Evolutionary conservation across 2,888 invertebrate genomes (phyloP).

Genomic region (Brenthis ino): DNA sequence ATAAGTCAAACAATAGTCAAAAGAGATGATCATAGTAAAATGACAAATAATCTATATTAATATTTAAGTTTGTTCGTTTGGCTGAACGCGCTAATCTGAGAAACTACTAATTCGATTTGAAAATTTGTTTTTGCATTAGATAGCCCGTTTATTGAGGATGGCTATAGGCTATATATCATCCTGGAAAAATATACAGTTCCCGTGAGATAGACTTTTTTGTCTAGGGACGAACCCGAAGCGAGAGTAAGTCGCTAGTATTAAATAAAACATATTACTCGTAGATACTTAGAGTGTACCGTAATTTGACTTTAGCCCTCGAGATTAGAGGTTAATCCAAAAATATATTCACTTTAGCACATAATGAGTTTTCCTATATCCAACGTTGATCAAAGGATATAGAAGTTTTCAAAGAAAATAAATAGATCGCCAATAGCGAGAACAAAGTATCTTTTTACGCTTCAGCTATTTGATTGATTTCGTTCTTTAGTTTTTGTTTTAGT

Average conservation of each 20-base stretch:
- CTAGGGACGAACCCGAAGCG: no score
- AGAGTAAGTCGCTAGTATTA: not conserved
- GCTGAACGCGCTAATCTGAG: no score
- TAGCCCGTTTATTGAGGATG: no score
- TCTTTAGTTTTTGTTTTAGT: conserved; percentile 13
- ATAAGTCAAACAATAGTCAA: no score
- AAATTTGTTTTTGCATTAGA: no score
- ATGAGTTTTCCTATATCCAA: conserved; percentile 19
- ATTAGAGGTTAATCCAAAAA: conserved; percentile 10
- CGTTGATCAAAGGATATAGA: conserved; percentile 13
- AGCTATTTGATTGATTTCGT: conserved; percentile 24
- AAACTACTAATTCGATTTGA: no score
- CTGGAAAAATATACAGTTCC: no score
- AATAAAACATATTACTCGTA: not conserved
- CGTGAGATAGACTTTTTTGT: no score
- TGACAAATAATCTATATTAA: no score
- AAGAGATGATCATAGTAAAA: no score
- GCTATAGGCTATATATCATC: no score
- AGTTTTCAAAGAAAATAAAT: conserved; percentile 14
- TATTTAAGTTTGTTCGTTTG: no score
- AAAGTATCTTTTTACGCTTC: conserved; percentile 17
- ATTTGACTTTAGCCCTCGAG: conserved; percentile 1
- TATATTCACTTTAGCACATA: conserved; percentile 8
- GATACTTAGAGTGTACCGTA: not conserved
- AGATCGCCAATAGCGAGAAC: conserved; percentile 7